Evolutionary conservation across 2,888 invertebrate genomes (phyloP), one percentile per base, ranked within the genome.

Genomic region (Dicroscelio sp.): DNA sequence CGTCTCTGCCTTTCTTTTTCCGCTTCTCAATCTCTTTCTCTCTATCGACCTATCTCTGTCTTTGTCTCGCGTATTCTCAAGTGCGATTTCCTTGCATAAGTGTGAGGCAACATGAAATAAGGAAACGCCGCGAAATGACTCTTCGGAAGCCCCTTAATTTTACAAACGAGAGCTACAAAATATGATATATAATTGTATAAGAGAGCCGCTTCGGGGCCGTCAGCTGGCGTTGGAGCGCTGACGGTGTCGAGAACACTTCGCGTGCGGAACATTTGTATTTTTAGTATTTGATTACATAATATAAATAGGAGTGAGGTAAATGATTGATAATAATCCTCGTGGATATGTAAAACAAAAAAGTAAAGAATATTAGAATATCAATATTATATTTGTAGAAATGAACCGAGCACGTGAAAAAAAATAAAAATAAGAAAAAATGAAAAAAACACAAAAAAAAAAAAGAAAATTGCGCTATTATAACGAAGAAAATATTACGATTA

Each of bases 341-440:
- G 95, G 94, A 96, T 96, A 95, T 95, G 96, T 96, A 94, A 94
- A 95, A 93, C 93, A 94, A 92, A 94, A 82, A 88, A 94, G 94
- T 94, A 96, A 95, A 91, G 86, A 96, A 94, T 96, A 95, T 95
- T 96, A 96, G 95, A 88, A 95, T 95, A 96, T 94, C 95, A 84
- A 96, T 96, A 96, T 95, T 96, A 96, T 96, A 96, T 96, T 96
- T 96, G 96, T 96, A 96, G 96, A 96, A 95, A 96, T 93, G 94
- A 95, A 95, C 93, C 94, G 95, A 96, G 95, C 95, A 96, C 95
- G 95, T 95, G 95, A 95, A 94, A 94, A 95, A 94, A 95, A 73
- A 31, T 79, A 73, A 84, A 71, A 73, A 30, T 63, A 65, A 25
- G 63, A 88, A 83, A 88, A 88, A 83, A 63, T 31, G 52, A 78